A percentile compares a stretch with the other conserved stretches of the same genome.
Evolutionary conservation across 2,888 invertebrate genomes (phyloP).

Genomic region (Nasonovia ribisnigri): DNA sequence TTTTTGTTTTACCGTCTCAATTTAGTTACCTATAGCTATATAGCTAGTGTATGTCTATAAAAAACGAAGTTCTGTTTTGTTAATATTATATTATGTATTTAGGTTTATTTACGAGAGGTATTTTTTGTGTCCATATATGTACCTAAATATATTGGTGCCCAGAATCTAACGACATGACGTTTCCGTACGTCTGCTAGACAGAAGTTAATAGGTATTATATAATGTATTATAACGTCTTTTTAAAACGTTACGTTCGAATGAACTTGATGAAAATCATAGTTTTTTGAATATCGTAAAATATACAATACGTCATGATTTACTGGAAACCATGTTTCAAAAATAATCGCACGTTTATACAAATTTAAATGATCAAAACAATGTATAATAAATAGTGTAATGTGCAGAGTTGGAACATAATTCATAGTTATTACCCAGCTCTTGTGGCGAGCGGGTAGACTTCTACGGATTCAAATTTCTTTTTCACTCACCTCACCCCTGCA

Average conservation of each 20-base stretch:
- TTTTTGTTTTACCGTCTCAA: not conserved
- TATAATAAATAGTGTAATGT: not conserved
- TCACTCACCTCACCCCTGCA: not conserved
- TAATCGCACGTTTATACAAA: not conserved
- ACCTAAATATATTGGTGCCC: not conserved
- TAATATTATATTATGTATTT: not conserved
- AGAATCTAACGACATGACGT: not conserved
- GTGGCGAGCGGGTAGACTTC: not conserved
- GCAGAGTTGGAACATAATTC: slow-evolving; percentile 14
- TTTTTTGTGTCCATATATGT: not conserved
- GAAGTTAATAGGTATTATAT: not conserved
- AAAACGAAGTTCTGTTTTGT: not conserved
- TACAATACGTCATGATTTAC: slow-evolving; percentile 1
- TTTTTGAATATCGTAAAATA: not conserved
- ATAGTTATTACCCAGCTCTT: not conserved
- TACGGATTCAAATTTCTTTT: slow-evolving; percentile 19
- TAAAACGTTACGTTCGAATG: not conserved
- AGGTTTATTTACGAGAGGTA: not conserved
- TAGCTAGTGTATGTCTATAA: not conserved
- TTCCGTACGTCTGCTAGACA: not conserved
- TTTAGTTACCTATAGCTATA: not conserved
- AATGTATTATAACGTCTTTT: not conserved
- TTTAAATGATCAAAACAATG: slow-evolving; percentile 3
- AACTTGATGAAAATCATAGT: not conserved
- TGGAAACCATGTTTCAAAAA: slow-evolving; percentile 13